These are phyloP conservation scores for Anas capensis DNA, from an alignment of 2,797 vertebrate species.

Conservation along the genomic window DNA sequence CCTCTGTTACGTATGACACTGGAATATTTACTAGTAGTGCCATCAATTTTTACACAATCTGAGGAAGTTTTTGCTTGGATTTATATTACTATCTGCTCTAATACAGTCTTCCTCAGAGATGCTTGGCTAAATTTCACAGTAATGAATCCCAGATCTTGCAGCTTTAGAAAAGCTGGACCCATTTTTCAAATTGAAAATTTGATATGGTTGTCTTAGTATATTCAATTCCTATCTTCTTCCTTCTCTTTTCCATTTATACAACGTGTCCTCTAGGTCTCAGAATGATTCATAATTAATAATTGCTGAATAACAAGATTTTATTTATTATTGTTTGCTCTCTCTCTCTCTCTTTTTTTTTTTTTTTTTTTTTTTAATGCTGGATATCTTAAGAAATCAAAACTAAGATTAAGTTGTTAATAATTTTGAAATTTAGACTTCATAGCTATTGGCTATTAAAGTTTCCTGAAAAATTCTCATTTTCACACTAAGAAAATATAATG, in stretches of 20 bases:
- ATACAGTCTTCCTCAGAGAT: not conserved
- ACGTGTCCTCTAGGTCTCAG: not conserved
- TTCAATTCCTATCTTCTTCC: not conserved
- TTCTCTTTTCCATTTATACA: not conserved
- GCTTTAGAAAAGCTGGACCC: not conserved
- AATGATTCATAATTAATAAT: not conserved
- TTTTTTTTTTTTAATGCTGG: not conserved
- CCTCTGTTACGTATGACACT: not conserved
- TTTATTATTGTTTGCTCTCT: not conserved
- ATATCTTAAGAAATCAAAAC: not conserved
- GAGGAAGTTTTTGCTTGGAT: fast-evolving
- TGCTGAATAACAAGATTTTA: not conserved
- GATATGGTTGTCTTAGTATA: not conserved
- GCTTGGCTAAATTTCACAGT: not conserved
- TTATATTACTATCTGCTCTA: not conserved
- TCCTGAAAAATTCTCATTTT: not conserved
- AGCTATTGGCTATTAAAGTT: fast-evolving
- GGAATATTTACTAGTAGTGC: not conserved
- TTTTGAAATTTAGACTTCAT: not conserved
- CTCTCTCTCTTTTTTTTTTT: not conserved
- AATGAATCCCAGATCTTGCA: not conserved
- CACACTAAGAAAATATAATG: fast-evolving
- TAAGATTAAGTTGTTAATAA: not conserved
- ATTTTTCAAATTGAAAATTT: not conserved
- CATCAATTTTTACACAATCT: not conserved